A percentile compares a stretch with the other conserved stretches of the same genome.
These are phyloP conservation scores for Parapsyche elsis DNA, from an alignment of 1,140 invertebrate genomes.

Conservation along the genomic window DNA sequence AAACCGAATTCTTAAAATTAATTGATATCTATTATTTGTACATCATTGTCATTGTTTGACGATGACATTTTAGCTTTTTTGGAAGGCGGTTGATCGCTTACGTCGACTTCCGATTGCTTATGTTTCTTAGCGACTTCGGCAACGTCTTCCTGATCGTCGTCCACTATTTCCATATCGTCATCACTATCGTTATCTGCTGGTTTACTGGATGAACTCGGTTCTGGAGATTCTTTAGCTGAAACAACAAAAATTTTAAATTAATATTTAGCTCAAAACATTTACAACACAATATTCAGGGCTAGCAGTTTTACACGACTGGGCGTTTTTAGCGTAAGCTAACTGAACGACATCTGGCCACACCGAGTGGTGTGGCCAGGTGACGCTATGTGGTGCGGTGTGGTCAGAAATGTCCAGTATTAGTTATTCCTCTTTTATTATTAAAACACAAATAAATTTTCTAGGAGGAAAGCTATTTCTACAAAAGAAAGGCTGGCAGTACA, in stretches of 20 bases:
- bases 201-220: constrained; percentile 36
- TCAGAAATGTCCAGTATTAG: no score
- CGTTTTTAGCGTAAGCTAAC: no score
- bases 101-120: constrained; percentile 36
- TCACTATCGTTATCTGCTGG: constrained; percentile 60
- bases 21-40: constrained; percentile 51
- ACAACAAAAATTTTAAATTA: constrained; percentile 38
- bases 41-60: constrained; percentile 26
- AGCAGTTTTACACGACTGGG: background rate
- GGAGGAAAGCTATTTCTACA: no score
- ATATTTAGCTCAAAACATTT: constrained; percentile 28
- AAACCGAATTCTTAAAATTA: background rate
- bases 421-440: no score
- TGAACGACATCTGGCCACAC: no score
- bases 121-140: constrained; percentile 44
- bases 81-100: constrained; percentile 30
- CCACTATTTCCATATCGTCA: constrained; percentile 67
- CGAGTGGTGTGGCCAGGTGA: no score
- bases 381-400: no score
- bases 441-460: no score
- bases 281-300: no score
- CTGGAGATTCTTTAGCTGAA: constrained; percentile 45
- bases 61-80: constrained; percentile 47
- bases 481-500: no score
- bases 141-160: constrained; percentile 60